Evolutionary conservation across 2,797 vertebrate species (phyloP).

Genomic region (Cephalopachus bancanus): DNA sequence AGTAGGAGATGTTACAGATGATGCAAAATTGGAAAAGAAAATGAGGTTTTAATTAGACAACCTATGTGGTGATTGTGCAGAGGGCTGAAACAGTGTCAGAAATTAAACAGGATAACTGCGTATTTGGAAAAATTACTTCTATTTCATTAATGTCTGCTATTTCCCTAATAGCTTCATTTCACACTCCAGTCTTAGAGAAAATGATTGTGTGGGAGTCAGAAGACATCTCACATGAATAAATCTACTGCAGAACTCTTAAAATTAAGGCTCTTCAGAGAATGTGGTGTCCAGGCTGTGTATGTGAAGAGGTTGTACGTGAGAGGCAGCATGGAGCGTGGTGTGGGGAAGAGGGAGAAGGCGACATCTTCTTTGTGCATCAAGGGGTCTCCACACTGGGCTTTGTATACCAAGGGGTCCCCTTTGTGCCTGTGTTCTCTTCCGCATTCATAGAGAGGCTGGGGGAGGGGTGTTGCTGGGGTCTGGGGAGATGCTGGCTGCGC

Average conservation of each 20-base stretch:
- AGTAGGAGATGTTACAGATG: not conserved
- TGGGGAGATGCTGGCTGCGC: not conserved
- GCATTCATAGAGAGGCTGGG: constrained; percentile 48
- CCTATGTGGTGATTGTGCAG: not conserved
- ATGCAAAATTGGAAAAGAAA: not conserved
- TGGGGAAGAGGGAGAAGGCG: not conserved
- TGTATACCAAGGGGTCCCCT: constrained; percentile 53
- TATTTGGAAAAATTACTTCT: constrained; percentile 22
- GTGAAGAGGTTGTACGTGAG: not conserved
- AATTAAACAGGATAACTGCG: not conserved
- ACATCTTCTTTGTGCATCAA: not conserved
- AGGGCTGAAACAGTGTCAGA: not conserved
- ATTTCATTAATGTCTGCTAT: not conserved
- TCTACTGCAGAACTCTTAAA: not conserved
- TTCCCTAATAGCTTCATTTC: constrained; percentile 20
- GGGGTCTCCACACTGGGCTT: constrained; percentile 35
- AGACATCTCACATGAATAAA: not conserved
- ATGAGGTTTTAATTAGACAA: not conserved
- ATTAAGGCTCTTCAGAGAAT: constrained; percentile 48
- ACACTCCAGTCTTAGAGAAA: not conserved
- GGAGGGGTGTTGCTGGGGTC: not conserved
- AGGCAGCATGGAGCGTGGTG: not conserved
- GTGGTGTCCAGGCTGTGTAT: not conserved
- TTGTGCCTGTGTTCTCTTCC: constrained; percentile 60
- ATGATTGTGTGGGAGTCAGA: not conserved